These are phyloP conservation scores for Aptenodytes forsteri DNA, from an alignment of 2,113 vertebrate species.

Conservation along the genomic window DNA sequence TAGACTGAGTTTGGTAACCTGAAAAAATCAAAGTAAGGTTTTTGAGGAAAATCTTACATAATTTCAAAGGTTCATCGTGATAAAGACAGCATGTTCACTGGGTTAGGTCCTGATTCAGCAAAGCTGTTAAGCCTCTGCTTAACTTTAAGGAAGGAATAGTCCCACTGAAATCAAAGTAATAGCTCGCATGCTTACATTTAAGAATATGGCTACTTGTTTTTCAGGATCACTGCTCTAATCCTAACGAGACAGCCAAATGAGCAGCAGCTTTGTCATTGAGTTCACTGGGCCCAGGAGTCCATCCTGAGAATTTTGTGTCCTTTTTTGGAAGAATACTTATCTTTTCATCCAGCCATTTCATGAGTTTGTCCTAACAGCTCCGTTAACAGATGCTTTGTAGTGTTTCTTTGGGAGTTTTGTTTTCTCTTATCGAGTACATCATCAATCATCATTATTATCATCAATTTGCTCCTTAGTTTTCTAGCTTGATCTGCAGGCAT, in stretches of 20 bases:
- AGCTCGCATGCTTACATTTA: background rate
- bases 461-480: background rate
- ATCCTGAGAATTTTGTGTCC: background rate
- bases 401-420: background rate
- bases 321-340: background rate
- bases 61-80: background rate
- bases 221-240: background rate
- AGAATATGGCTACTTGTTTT: background rate
- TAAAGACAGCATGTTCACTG: background rate
- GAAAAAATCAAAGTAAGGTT: background rate
- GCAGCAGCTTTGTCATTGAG: background rate
- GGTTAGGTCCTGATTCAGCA: background rate
- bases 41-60: background rate
- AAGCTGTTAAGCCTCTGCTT: background rate
- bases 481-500: background rate
- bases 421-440: background rate
- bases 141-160: background rate
- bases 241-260: background rate
- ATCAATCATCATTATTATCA: slow-evolving; percentile 23
- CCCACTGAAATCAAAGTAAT: background rate
- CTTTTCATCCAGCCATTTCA: background rate
- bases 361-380: background rate
- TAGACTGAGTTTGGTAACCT: background rate
- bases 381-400: background rate
- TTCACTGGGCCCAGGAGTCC: background rate